A percentile compares a stretch with the other conserved stretches of the same genome.
Conservation (phyloP, 2,797 vertebrate genomes). For the Eupleurogrammus muticus region DNA sequence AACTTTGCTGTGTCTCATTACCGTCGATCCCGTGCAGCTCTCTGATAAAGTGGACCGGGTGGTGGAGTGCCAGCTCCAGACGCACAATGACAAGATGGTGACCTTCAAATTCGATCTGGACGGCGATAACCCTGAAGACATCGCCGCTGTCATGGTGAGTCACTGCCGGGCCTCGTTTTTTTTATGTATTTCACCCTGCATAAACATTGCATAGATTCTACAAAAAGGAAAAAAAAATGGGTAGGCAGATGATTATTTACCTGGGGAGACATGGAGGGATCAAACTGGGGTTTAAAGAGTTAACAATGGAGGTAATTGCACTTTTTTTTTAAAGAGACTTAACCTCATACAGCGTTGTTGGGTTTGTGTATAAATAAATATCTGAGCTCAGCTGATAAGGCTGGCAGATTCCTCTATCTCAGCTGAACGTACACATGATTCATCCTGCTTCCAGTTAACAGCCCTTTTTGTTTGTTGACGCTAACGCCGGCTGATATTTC, state of each 20-base stretch:
- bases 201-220: background rate
- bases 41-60: conserved; percentile 96
- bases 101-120: conserved; percentile 98
- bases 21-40: conserved; percentile 82
- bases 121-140: conserved; percentile 96
- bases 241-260: too few relatives aligned
- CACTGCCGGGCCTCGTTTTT: background rate
- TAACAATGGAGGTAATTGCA: background rate
- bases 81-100: conserved; percentile 99
- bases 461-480: conserved; percentile 24
- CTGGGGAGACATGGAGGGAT: background rate
- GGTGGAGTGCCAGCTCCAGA: conserved; percentile 98
- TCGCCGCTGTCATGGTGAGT: conserved; percentile 94
- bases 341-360: conserved; percentile 1
- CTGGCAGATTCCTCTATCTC: conserved; percentile 41
- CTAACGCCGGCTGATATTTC: conserved; percentile 30
- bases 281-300: background rate
- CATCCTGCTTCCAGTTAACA: conserved; percentile 21
- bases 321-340: background rate
- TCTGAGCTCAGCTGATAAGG: conserved; percentile 44
- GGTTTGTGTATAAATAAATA: conserved; percentile 7
- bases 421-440: conserved; percentile 22
- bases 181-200: background rate
- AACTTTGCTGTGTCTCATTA: background rate
- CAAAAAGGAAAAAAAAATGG: too few relatives aligned